Evolutionary conservation across 2,113 vertebrate genomes (phyloP).

Genomic region (Candoia aspera): DNA sequence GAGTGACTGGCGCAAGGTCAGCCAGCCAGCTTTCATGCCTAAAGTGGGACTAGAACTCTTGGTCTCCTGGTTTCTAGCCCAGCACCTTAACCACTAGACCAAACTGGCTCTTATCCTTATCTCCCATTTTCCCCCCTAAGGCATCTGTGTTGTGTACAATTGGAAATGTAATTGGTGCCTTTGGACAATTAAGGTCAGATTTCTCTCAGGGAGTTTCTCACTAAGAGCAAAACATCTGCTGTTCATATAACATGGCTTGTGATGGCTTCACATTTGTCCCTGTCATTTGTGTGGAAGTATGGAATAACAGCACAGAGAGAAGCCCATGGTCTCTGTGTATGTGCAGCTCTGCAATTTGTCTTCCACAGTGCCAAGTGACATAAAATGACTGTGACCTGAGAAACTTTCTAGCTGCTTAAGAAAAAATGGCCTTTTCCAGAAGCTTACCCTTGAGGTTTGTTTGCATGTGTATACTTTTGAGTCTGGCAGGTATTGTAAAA

Average conservation of each 20-base stretch:
- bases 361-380: slow-evolving; percentile 2
- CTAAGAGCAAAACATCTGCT: neutral
- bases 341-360: neutral
- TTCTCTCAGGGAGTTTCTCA: neutral
- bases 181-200: neutral
- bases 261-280: slow-evolving; percentile 11
- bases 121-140: neutral
- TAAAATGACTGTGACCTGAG: slow-evolving; percentile 8
- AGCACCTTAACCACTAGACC: too few relatives aligned
- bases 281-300: slow-evolving; percentile 4
- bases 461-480: neutral
- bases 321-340: neutral
- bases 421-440: neutral
- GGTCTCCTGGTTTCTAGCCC: too few relatives aligned
- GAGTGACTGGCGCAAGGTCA: too few relatives aligned
- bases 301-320: neutral
- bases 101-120: too few relatives aligned
- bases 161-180: neutral
- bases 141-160: neutral
- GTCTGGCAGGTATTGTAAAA: neutral
- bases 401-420: neutral
- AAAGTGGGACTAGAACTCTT: too few relatives aligned
- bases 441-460: neutral
- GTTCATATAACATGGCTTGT: neutral
- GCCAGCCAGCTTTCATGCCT: too few relatives aligned